Conservation (phyloP, 2,797 vertebrate genomes). For the Orestias chungarensis region DNA sequence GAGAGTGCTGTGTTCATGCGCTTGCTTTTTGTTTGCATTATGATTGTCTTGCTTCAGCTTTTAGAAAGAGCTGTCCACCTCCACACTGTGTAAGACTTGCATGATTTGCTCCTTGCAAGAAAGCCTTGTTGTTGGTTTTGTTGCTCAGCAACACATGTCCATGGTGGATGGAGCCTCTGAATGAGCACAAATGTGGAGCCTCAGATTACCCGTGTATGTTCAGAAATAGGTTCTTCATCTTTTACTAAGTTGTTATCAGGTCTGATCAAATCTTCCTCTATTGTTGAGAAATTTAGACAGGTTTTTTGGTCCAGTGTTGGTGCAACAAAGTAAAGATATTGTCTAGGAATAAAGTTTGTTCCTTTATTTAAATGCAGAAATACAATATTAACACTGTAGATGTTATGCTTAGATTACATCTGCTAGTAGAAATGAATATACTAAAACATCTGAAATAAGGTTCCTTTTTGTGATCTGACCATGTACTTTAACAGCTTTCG, state of each 20-base stretch:
- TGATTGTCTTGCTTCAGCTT: background rate
- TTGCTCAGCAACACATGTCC: conserved; percentile 3
- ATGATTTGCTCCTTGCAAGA: conserved; percentile 1
- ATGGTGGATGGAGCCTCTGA: background rate
- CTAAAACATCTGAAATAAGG: background rate
- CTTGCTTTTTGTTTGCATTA: conserved; percentile 4
- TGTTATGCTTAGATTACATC: background rate
- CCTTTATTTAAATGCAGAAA: background rate
- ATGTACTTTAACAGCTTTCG: background rate
- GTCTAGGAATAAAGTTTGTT: background rate
- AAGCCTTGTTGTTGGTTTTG: conserved; percentile 12
- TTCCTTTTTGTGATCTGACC: background rate
- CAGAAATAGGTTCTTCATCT: background rate
- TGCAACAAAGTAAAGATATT: background rate
- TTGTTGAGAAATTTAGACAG: background rate
- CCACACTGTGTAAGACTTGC: conserved; percentile 5
- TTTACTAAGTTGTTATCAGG: too few species aligned
- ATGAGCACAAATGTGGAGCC: background rate
- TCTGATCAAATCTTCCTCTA: background rate
- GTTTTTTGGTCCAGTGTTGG: background rate
- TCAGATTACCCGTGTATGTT: background rate
- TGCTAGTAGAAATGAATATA: background rate
- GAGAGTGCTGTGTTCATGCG: background rate
- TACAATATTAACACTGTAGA: background rate
- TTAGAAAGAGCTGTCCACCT: conserved; percentile 7